Conservation (phyloP, 2,888 invertebrate species). For the Heliconius ismenius region DNA sequence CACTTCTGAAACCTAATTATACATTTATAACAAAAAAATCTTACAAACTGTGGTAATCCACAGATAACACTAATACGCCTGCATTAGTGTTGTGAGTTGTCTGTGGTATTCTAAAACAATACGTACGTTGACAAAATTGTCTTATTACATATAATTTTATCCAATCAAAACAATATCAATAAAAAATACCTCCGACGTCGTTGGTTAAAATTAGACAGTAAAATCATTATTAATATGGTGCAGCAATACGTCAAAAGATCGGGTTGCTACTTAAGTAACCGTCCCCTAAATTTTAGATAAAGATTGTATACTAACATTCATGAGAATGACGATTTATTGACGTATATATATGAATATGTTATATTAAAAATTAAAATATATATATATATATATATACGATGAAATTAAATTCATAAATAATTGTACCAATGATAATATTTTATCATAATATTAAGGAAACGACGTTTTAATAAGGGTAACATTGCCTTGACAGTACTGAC, state of each 20-base stretch:
- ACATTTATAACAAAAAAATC: no score
- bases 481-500: constrained; percentile 12
- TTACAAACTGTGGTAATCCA: no score
- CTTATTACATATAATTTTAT: not conserved
- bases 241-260: not conserved
- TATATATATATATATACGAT: no score
- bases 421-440: not conserved
- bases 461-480: not conserved
- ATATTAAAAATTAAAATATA: no score
- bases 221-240: not conserved
- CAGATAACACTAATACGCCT: no score
- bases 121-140: no score
- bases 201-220: not conserved
- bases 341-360: no score
- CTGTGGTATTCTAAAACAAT: not conserved
- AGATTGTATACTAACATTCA: not conserved
- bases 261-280: not conserved
- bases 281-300: not conserved
- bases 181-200: not conserved
- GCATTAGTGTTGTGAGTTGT: not conserved
- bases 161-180: constrained; percentile 2
- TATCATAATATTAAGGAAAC: not conserved
- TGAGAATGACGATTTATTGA: no score
- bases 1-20: no score
- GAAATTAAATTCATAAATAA: not conserved